Conservation (phyloP, 2,113 vertebrate genomes). For the Colistium nudipinnis region DNA sequence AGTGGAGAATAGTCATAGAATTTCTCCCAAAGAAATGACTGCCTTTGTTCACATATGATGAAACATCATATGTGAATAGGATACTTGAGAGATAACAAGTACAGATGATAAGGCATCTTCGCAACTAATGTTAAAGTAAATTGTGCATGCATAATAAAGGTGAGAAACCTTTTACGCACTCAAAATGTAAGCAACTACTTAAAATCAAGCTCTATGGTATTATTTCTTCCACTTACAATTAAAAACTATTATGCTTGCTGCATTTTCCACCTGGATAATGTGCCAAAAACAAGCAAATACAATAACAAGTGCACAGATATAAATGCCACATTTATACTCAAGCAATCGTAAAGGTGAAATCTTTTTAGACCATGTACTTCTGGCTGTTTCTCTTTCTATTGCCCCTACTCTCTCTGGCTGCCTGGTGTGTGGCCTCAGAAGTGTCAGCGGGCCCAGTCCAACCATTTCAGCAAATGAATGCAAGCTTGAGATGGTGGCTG, state of each 20-base stretch:
- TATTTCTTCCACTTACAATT: too few species aligned
- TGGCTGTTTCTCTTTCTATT: not conserved
- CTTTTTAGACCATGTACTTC: not conserved
- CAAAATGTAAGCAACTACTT: too few species aligned
- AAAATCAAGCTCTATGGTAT: too few species aligned
- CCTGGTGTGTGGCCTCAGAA: slow-evolving; percentile 19
- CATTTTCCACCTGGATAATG: too few species aligned
- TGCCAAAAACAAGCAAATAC: too few species aligned
- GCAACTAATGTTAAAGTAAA: too few species aligned
- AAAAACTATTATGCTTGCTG: too few species aligned
- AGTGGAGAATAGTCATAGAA: not conserved
- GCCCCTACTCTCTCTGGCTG: not conserved
- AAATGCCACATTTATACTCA: too few species aligned
- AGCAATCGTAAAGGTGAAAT: too few species aligned
- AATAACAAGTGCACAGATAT: too few species aligned
- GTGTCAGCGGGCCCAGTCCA: not conserved
- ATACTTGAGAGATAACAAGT: not conserved
- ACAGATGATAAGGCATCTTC: not conserved
- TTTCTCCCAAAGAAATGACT: not conserved
- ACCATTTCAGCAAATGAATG: slow-evolving; percentile 62
- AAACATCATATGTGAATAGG: not conserved
- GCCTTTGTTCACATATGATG: not conserved
- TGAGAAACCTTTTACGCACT: too few species aligned
- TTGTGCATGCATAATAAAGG: too few species aligned
- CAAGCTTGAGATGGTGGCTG: slow-evolving; percentile 46